These are phyloP conservation scores for Metallyticus violacea DNA, from an alignment of 2,888 invertebrate species.

Conservation along the genomic window DNA sequence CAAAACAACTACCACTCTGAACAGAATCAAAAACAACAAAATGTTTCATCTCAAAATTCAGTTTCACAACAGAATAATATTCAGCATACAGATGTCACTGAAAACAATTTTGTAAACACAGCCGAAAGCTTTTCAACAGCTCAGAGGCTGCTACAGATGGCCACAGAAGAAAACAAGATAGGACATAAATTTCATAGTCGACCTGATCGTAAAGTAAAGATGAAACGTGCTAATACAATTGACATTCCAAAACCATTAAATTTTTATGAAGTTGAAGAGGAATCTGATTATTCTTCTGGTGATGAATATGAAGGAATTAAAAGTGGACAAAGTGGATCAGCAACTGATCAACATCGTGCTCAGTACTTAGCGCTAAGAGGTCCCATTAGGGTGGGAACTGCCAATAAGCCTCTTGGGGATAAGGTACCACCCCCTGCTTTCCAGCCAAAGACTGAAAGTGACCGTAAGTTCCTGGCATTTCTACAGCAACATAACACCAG, in stretches of 20 bases:
- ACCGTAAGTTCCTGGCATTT: slow-evolving; percentile 78
- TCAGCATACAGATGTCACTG: background rate
- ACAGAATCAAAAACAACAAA: background rate
- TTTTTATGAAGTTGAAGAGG: slow-evolving; percentile 42
- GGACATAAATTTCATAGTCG: slow-evolving; percentile 37
- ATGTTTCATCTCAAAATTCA: background rate
- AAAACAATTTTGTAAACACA: background rate
- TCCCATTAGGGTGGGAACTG: slow-evolving; percentile 52
- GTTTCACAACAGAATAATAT: background rate
- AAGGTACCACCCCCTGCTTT: slow-evolving; percentile 61
- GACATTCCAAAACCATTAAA: slow-evolving; percentile 74
- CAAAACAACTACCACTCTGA: background rate
- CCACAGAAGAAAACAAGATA: slow-evolving; percentile 34
- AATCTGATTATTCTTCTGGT: slow-evolving; percentile 46
- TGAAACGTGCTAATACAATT: slow-evolving; percentile 87
- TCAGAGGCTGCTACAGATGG: slow-evolving; percentile 39
- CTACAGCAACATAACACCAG: slow-evolving; percentile 70
- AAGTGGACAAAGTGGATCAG: slow-evolving; percentile 1
- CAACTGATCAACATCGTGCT: slow-evolving; percentile 40
- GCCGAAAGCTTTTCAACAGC: slow-evolving; percentile 28
- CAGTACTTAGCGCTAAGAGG: slow-evolving; percentile 53
- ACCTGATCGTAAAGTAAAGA: slow-evolving; percentile 66
- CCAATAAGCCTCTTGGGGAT: slow-evolving; percentile 41
- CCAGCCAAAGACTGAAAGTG: slow-evolving; percentile 80
- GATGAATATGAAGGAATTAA: slow-evolving; percentile 48